A percentile compares a stretch with the other conserved stretches of the same genome.
These are phyloP conservation scores for Watsonalla binaria DNA, from an alignment of 2,888 invertebrate species.

Conservation along the genomic window DNA sequence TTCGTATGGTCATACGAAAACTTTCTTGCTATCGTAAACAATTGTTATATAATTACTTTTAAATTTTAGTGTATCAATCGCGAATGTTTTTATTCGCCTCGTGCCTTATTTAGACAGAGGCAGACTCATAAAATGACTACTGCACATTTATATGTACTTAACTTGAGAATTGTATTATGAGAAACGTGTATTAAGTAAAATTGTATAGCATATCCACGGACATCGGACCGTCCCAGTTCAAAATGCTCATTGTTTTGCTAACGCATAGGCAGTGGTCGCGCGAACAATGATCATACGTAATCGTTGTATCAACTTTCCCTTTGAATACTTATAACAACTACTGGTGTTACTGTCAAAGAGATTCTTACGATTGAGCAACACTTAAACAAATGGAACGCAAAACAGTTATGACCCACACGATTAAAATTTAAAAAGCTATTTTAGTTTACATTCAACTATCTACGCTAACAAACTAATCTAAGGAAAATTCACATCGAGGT, in stretches of 20 bases:
- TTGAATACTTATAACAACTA: background rate
- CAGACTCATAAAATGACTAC: too few species aligned
- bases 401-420: conserved; percentile 22
- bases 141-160: too few species aligned
- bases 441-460: conserved; percentile 40
- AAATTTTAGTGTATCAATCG: too few species aligned
- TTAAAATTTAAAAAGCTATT: conserved; percentile 31
- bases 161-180: too few species aligned
- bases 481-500: conserved; percentile 63
- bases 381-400: conserved; percentile 31
- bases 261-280: conserved; percentile 14
- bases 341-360: conserved; percentile 4
- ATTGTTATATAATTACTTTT: too few species aligned
- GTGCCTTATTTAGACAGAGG: too few species aligned
- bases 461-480: conserved; percentile 57
- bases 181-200: background rate
- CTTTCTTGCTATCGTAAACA: too few species aligned
- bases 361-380: conserved; percentile 56
- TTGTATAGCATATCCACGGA: conserved; percentile 13
- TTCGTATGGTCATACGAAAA: too few species aligned
- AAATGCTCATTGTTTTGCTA: conserved; percentile 32
- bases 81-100: too few species aligned
- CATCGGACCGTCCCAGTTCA: conserved; percentile 26
- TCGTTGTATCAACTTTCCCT: conserved; percentile 5
- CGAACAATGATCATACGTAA: conserved; percentile 13